A percentile compares a stretch with the other conserved stretches of the same genome.
Conservation (phyloP, 2,113 vertebrate species). For the Chiloscyllium plagiosum region DNA sequence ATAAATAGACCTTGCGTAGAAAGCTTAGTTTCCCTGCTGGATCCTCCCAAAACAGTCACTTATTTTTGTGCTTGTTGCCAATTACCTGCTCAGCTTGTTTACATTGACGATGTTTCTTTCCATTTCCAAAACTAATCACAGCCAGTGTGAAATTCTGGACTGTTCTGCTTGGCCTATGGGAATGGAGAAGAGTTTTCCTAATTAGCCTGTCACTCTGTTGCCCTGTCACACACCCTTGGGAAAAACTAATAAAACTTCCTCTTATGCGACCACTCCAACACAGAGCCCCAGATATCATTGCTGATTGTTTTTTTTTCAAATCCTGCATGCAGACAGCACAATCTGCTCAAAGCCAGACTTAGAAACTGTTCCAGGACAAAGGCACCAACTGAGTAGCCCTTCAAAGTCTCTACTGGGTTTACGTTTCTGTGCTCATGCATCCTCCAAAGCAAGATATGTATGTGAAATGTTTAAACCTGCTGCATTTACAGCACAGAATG, state of each 20-base stretch:
- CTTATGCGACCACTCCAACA: not conserved
- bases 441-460: not conserved
- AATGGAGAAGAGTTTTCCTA: not conserved
- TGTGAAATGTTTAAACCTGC: not conserved
- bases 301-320: not conserved
- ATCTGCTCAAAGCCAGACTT: not conserved
- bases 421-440: not conserved
- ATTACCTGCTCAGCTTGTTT: not conserved
- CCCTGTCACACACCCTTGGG: too few relatives aligned
- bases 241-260: not conserved
- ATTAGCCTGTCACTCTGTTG: not conserved
- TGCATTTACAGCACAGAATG: not conserved
- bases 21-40: not conserved
- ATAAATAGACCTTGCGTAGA: not conserved
- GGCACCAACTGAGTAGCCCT: not conserved
- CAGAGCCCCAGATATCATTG: not conserved
- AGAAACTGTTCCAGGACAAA: not conserved
- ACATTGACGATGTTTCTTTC: not conserved
- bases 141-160: not conserved
- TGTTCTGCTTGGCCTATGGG: not conserved
- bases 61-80: not conserved
- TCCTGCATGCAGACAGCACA: not conserved
- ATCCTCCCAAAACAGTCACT: not conserved
- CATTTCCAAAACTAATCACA: not conserved
- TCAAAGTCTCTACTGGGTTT: not conserved